phyloP scores from a whole-genome alignment of 2,888 invertebrate genomes.

The Ellobium chinense region DNA sequence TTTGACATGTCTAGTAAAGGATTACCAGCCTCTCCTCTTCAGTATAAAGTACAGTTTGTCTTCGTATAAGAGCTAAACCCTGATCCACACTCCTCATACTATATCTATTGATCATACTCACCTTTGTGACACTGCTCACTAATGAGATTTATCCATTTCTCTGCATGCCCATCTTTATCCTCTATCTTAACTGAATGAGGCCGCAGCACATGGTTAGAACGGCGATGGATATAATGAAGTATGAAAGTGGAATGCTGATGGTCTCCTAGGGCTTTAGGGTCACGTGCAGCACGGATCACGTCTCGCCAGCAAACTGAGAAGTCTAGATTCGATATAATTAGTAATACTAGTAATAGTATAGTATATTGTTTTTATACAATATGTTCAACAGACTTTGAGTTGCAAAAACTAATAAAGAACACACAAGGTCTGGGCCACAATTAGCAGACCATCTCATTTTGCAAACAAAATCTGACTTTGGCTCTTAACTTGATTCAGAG shows the following conservation, averaged over 20 bases:
- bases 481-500: no score
- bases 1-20: no score
- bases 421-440: no score
- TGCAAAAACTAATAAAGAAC: no score
- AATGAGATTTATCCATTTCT: conserved; percentile 22
- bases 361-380: no score
- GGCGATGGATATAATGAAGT: conserved; percentile 25
- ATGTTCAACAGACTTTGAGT: no score
- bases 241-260: not conserved
- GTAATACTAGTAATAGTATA: no score
- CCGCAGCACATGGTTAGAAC: not conserved
- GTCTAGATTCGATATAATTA: no score
- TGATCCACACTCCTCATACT: not conserved
- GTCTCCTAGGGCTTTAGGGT: not conserved
- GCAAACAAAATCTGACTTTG: no score
- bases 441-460: no score
- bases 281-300: conserved; percentile 17
- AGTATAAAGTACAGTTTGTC: not conserved
- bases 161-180: conserved; percentile 6
- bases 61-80: not conserved
- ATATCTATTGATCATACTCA: not conserved
- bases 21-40: no score
- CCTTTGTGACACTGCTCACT: conserved; percentile 30
- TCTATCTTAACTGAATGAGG: not conserved
- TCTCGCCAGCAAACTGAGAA: conserved; percentile 12